Percentiles rank a stretch among this genome's conserved stretches.
Evolutionary conservation across 1,140 invertebrate genomes (phyloP).

Genomic region (Lucilia cuprina): DNA sequence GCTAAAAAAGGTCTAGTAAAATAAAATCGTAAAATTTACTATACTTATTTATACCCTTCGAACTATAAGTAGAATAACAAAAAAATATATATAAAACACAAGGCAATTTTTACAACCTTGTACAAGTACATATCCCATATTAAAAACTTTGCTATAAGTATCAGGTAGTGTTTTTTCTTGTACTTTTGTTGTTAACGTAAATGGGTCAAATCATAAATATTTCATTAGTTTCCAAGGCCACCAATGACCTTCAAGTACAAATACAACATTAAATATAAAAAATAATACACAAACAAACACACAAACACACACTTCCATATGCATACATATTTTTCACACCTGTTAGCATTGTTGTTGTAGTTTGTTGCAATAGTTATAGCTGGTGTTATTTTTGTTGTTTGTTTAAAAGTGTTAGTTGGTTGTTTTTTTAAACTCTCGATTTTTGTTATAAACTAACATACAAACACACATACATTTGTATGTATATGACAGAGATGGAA

Average conservation of each 20-base stretch:
- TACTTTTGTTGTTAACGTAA: neutral
- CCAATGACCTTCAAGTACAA: conserved; percentile 23
- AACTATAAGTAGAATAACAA: neutral
- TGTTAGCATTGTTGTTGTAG: conserved; percentile 22
- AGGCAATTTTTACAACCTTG: neutral
- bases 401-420: neutral
- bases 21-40: neutral
- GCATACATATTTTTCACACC: neutral
- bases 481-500: no score
- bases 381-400: neutral
- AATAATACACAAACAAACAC: no score
- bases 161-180: neutral
- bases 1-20: neutral
- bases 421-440: neutral
- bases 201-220: conserved; percentile 28
- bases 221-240: conserved; percentile 20
- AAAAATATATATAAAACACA: neutral
- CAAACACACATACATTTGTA: no score
- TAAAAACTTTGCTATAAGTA: neutral
- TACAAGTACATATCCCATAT: neutral
- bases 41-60: neutral
- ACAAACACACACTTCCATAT: neutral
- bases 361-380: neutral
- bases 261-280: neutral
- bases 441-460: neutral